These are phyloP conservation scores for Hydractinia echinata DNA, from an alignment of 30 jellyfish, hydroid and myxozoan genomes.

Conservation along the genomic window DNA sequence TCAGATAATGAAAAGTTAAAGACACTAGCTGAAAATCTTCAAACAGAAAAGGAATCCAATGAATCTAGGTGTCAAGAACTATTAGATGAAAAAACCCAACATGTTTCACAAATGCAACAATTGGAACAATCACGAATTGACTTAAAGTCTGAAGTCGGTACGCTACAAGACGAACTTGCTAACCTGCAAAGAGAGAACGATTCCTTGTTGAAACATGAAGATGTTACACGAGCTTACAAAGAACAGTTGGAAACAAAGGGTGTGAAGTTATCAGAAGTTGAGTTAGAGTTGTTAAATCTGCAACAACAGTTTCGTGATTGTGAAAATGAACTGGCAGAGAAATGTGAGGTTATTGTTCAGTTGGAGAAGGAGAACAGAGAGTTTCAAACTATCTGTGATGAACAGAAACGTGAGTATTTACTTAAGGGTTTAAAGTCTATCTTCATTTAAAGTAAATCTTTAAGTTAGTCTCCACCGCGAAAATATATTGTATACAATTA, in stretches of 20 bases:
- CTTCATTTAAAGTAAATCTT: no score
- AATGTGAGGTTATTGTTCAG: not conserved
- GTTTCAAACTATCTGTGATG: not conserved
- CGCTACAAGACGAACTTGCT: no score
- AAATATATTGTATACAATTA: no score
- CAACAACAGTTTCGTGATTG: not conserved
- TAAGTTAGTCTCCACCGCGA: no score
- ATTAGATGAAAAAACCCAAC: not conserved
- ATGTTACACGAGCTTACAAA: not conserved
- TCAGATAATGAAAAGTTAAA: not conserved
- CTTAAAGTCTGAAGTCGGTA: no score
- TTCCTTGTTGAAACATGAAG: no score
- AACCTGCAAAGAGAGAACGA: no score
- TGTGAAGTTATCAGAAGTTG: not conserved
- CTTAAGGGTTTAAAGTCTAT: no score
- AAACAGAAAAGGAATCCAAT: not conserved
- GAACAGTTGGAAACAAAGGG: not conserved
- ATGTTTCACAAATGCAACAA: not conserved
- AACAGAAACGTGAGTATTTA: no score
- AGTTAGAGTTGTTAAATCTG: not conserved
- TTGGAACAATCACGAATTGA: not conserved
- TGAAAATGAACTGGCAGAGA: not conserved
- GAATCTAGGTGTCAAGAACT: not conserved
- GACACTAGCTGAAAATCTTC: not conserved
- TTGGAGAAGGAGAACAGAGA: not conserved